phyloP scores from a whole-genome alignment of 2,113 vertebrate species.

The Phalacrocorax pelagicus region DNA sequence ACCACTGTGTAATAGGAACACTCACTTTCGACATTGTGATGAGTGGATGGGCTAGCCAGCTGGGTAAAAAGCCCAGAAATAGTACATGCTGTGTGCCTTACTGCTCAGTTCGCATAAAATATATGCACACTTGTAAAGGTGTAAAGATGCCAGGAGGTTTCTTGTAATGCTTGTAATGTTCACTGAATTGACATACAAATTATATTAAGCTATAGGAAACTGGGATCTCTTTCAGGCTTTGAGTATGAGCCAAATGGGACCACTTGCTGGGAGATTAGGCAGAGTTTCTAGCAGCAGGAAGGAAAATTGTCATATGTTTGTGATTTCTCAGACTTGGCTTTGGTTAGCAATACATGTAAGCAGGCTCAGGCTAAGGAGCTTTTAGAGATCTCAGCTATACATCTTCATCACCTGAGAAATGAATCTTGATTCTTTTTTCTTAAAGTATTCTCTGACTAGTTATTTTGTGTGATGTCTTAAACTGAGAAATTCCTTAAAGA shows the following conservation, averaged over 20 bases:
- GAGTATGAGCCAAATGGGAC: slow-evolving; percentile 43
- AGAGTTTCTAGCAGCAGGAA: slow-evolving; percentile 54
- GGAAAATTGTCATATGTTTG: slow-evolving; percentile 62
- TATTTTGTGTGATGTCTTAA: neutral
- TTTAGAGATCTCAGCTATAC: neutral
- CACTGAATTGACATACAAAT: slow-evolving; percentile 33
- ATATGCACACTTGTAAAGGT: neutral
- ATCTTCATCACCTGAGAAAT: neutral
- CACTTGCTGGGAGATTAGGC: slow-evolving; percentile 51
- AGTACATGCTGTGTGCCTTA: neutral
- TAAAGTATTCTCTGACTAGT: neutral
- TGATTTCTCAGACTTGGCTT: slow-evolving; percentile 49
- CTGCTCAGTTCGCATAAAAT: neutral
- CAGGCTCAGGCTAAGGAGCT: neutral
- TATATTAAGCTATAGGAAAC: slow-evolving; percentile 53
- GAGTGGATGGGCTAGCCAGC: neutral
- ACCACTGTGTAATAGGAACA: neutral
- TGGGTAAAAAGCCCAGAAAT: neutral
- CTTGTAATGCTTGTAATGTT: slow-evolving; percentile 26
- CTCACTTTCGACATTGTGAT: neutral
- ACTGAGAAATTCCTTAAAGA: neutral
- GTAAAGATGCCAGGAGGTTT: slow-evolving; percentile 1
- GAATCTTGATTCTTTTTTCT: neutral
- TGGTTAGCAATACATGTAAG: neutral
- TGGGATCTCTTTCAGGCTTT: slow-evolving; percentile 31